These are phyloP conservation scores for Onychomys leucogaster DNA, from an alignment of 2,797 vertebrate species.

Conservation along the genomic window DNA sequence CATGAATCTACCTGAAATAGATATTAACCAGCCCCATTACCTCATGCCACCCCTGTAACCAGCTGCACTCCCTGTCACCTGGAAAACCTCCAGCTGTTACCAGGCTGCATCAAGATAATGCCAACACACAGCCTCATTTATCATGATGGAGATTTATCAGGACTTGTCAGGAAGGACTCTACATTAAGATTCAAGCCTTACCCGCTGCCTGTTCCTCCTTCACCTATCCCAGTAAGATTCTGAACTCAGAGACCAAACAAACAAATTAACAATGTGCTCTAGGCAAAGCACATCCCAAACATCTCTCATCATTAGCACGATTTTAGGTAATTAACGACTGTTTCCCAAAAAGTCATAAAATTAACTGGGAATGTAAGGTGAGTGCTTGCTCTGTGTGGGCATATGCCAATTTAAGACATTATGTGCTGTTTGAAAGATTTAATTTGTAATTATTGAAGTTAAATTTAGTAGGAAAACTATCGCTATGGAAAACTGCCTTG, in stretches of 20 bases:
- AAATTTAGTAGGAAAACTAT: constrained; percentile 12
- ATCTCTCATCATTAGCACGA: neutral
- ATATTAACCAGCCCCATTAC: neutral
- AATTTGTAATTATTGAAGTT: constrained; percentile 15
- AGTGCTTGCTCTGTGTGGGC: neutral
- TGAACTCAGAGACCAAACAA: neutral
- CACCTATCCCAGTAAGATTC: neutral
- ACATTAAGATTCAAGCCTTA: neutral
- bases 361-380: constrained; percentile 19
- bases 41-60: neutral
- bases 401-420: neutral
- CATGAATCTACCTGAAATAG: neutral
- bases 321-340: neutral
- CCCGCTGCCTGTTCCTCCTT: neutral
- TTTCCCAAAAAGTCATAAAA: neutral
- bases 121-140: neutral
- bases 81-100: neutral
- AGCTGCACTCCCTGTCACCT: neutral
- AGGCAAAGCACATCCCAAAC: neutral
- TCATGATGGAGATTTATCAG: neutral
- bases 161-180: neutral
- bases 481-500: neutral
- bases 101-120: neutral
- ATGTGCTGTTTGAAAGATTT: neutral
- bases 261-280: neutral